Evolutionary conservation across 2,888 invertebrate species (phyloP).

Genomic region (Eristalis intricaria): DNA sequence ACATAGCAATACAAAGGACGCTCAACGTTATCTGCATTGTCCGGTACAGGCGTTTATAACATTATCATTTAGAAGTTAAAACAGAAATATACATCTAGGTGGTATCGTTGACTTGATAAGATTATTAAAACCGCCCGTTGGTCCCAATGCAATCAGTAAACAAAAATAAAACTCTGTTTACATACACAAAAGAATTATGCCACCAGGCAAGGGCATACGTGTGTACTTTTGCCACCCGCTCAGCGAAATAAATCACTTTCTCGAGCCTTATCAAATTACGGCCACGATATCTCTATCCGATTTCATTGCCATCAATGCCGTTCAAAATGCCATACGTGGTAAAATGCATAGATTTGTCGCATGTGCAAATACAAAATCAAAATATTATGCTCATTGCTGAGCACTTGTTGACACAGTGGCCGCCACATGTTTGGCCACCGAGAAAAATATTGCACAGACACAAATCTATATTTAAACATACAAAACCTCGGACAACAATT

Average conservation of each 20-base stretch:
- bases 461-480: background rate
- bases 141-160: background rate
- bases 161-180: background rate
- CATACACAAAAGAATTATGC: background rate
- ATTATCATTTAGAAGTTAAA: too few relatives aligned
- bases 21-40: too few relatives aligned
- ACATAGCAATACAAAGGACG: too few relatives aligned
- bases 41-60: too few relatives aligned
- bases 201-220: too few relatives aligned
- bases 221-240: background rate
- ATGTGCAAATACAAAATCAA: background rate
- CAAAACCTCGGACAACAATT: background rate
- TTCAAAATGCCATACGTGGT: background rate
- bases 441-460: background rate
- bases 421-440: background rate
- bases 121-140: background rate
- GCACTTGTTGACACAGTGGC: slow-evolving; percentile 10
- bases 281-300: background rate
- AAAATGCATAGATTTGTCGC: background rate
- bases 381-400: background rate
- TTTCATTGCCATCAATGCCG: background rate
- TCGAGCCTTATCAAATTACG: background rate
- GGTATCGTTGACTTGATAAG: too few relatives aligned
- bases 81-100: too few relatives aligned
- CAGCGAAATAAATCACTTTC: background rate